Percentiles rank a stretch among this genome's conserved stretches.
These are phyloP conservation scores for Apotomis capreana DNA, from an alignment of 2,888 invertebrate species.

Conservation along the genomic window DNA sequence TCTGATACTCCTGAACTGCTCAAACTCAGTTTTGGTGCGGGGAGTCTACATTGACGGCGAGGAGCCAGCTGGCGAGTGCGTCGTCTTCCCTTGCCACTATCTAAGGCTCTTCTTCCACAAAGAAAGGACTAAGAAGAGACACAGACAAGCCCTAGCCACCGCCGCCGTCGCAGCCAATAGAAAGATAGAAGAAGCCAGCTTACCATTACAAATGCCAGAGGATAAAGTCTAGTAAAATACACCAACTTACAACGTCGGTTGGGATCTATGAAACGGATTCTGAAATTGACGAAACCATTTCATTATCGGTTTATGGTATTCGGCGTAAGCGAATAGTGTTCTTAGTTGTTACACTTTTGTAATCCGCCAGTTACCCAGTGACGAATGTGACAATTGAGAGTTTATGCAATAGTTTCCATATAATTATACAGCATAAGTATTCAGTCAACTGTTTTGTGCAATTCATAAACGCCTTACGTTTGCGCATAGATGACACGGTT, in stretches of 20 bases:
- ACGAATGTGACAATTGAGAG: slow-evolving; percentile 39
- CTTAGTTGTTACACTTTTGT: slow-evolving; percentile 41
- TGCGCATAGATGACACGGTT: background rate
- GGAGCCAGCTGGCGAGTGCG: slow-evolving; percentile 91
- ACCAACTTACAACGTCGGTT: background rate
- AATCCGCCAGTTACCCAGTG: slow-evolving; percentile 44
- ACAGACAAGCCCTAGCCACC: slow-evolving; percentile 66
- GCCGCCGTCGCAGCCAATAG: slow-evolving; percentile 62
- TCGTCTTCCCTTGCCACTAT: slow-evolving; percentile 93
- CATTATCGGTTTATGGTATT: background rate
- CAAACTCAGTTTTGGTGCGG: slow-evolving; percentile 93
- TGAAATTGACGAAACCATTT: slow-evolving; percentile 5
- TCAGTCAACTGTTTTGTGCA: background rate
- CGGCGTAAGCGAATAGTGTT: slow-evolving; percentile 7
- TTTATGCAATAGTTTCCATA: background rate
- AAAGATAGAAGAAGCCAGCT: slow-evolving; percentile 67
- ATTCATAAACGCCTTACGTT: background rate
- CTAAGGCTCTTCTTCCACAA: slow-evolving; percentile 89
- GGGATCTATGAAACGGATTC: background rate
- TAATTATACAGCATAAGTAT: no score
- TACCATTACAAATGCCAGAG: slow-evolving; percentile 71
- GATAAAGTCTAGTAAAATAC: slow-evolving; percentile 66
- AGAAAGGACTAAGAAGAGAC: slow-evolving; percentile 85
- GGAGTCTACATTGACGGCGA: slow-evolving; percentile 95
- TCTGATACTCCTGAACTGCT: slow-evolving; percentile 91